Conservation (phyloP, 1,140 invertebrate genomes). For the Drosophila funebris region DNA sequence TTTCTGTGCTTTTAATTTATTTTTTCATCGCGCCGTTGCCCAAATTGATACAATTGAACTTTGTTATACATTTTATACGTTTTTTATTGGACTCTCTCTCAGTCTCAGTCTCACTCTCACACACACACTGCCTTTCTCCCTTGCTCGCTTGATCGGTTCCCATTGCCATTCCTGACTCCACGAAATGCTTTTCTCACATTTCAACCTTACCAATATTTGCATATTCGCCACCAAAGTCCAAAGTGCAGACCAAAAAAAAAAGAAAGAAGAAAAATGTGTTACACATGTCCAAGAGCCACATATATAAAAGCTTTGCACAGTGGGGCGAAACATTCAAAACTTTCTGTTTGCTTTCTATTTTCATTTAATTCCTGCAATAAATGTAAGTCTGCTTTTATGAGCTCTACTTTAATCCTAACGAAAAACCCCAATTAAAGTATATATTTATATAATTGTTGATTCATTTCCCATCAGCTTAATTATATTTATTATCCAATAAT, state of each 20-base stretch:
- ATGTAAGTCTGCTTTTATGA: too few relatives aligned
- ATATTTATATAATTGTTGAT: too few relatives aligned
- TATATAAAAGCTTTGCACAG: slow-evolving; percentile 5
- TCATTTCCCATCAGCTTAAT: too few relatives aligned
- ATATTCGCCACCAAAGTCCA: slow-evolving; percentile 56
- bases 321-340: neutral
- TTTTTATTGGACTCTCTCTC: slow-evolving; percentile 31
- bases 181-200: slow-evolving; percentile 44
- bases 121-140: neutral
- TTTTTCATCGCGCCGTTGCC: slow-evolving; percentile 25
- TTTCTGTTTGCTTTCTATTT: too few relatives aligned
- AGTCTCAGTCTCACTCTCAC: neutral
- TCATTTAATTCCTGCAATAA: too few relatives aligned
- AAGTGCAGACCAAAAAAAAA: slow-evolving; percentile 37
- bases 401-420: too few relatives aligned
- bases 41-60: slow-evolving; percentile 80
- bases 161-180: slow-evolving; percentile 13
- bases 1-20: slow-evolving; percentile 33
- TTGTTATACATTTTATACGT: slow-evolving; percentile 48
- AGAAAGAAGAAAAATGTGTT: slow-evolving; percentile 25
- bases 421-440: too few relatives aligned
- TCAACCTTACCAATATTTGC: slow-evolving; percentile 44
- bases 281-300: slow-evolving; percentile 23
- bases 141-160: slow-evolving; percentile 1
- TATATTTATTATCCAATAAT: too few relatives aligned